Percentiles rank a stretch among this genome's conserved stretches.
These are phyloP conservation scores for Conus canariensis DNA, from an alignment of 2,888 invertebrate genomes.

Conservation along the genomic window DNA sequence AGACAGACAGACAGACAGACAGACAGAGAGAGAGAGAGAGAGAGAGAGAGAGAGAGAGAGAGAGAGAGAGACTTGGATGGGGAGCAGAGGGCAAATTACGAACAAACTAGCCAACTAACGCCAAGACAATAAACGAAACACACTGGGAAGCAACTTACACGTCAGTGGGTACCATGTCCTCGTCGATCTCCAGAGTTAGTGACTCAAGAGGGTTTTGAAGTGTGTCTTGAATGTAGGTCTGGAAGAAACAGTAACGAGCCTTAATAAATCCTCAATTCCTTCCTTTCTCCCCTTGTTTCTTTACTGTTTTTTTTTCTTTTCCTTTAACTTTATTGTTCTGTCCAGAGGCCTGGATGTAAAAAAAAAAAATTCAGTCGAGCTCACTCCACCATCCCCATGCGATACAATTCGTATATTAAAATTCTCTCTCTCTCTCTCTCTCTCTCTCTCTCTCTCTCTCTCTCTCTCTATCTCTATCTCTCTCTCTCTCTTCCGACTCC, in stretches of 20 bases:
- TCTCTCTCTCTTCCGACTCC: not conserved
- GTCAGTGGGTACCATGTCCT: slow-evolving; percentile 34
- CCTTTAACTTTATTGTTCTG: too few species aligned
- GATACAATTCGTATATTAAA: too few species aligned
- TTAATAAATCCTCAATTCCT: not conserved
- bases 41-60: too few species aligned
- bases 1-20: too few species aligned
- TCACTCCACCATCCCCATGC: not conserved
- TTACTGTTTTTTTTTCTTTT: too few species aligned
- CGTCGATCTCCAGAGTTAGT: slow-evolving; percentile 20
- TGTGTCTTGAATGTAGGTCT: slow-evolving; percentile 35
- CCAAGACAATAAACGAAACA: not conserved
- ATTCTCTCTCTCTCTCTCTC: not conserved
- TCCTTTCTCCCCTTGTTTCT: too few species aligned
- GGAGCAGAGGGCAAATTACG: too few species aligned
- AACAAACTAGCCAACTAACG: too few species aligned
- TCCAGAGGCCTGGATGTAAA: not conserved
- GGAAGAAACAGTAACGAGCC: slow-evolving; percentile 13
- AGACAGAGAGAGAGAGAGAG: too few species aligned
- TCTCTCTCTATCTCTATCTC: too few species aligned
- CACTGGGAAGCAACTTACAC: slow-evolving; percentile 29
- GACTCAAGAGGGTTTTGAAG: slow-evolving; percentile 17
- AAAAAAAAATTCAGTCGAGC: not conserved
- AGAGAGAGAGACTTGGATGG: too few species aligned
- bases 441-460: not conserved